phyloP scores from a whole-genome alignment of 2,113 vertebrate species.

The Rhegmatorhina hoffmannsi region DNA sequence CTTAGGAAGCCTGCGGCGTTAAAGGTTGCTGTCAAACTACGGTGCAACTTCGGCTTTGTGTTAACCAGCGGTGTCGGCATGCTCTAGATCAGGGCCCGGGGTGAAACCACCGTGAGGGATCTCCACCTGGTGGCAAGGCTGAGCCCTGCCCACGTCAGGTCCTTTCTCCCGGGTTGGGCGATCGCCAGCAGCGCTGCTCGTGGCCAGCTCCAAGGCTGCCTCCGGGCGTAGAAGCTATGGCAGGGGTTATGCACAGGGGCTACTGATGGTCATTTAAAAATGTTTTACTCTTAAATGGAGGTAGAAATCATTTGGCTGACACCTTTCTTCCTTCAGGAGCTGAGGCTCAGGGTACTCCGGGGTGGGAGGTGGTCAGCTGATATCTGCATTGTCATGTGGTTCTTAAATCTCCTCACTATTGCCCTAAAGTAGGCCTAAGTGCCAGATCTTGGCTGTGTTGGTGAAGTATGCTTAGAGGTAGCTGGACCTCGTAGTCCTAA shows the following conservation, averaged over 20 bases:
- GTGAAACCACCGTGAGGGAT: neutral
- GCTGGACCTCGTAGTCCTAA: neutral
- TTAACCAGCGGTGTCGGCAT: neutral
- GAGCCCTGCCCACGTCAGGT: neutral
- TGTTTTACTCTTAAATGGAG: neutral
- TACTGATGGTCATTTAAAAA: neutral
- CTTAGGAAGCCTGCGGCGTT: neutral
- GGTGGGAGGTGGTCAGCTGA: neutral
- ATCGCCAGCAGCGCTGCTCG: neutral
- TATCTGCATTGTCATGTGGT: fast-evolving
- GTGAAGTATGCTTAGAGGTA: neutral
- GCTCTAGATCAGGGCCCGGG: neutral
- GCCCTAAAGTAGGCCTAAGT: neutral
- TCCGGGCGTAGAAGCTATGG: fast-evolving
- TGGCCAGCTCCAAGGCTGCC: neutral
- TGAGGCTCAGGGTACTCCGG: neutral
- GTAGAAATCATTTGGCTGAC: neutral
- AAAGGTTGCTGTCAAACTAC: conserved; percentile 19
- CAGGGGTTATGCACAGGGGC: no score
- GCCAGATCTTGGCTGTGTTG: neutral
- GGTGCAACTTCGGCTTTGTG: conserved; percentile 13
- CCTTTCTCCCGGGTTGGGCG: neutral
- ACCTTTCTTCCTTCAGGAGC: neutral
- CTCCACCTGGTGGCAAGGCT: conserved; percentile 45
- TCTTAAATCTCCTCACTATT: neutral